Conservation (phyloP, 2,113 vertebrate genomes). For the Apodemus sylvaticus region DNA sequence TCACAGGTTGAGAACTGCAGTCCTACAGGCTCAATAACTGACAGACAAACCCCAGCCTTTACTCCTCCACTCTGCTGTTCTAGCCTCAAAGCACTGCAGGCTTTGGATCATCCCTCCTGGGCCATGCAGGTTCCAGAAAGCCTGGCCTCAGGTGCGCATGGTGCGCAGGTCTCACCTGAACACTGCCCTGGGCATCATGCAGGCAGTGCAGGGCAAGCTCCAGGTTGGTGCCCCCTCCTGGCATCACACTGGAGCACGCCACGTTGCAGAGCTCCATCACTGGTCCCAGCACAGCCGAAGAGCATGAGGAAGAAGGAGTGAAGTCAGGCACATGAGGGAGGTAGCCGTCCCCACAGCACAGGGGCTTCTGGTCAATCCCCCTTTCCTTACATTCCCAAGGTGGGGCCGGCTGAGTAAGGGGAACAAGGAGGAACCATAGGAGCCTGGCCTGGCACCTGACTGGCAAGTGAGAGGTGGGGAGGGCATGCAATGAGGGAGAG, state of each 20-base stretch:
- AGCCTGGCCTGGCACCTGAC: not conserved
- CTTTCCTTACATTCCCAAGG: not conserved
- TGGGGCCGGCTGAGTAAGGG: not conserved
- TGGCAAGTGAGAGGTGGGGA: too few species aligned
- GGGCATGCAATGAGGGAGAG: fast-evolving
- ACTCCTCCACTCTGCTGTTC: fast-evolving
- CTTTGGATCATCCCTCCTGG: not conserved
- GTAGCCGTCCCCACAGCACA: not conserved
- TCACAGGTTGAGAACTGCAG: not conserved
- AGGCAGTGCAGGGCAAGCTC: slow-evolving; percentile 88
- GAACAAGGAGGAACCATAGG: not conserved
- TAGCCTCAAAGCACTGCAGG: not conserved
- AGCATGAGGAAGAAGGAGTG: not conserved
- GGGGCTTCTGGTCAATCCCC: not conserved
- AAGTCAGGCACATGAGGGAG: not conserved
- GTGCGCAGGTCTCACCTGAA: slow-evolving; percentile 80
- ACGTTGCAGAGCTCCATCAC: slow-evolving; percentile 84
- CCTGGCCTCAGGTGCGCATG: not conserved
- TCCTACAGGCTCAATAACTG: not conserved
- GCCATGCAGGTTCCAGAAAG: fast-evolving
- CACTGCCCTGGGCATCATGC: slow-evolving; percentile 83
- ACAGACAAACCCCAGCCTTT: not conserved
- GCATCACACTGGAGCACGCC: slow-evolving; percentile 87
- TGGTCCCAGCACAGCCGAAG: slow-evolving; percentile 28
- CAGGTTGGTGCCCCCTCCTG: slow-evolving; percentile 87